Base-by-base conservation (phyloP, 2,113 vertebrate genomes). In the Pandion haliaetus region DNA sequence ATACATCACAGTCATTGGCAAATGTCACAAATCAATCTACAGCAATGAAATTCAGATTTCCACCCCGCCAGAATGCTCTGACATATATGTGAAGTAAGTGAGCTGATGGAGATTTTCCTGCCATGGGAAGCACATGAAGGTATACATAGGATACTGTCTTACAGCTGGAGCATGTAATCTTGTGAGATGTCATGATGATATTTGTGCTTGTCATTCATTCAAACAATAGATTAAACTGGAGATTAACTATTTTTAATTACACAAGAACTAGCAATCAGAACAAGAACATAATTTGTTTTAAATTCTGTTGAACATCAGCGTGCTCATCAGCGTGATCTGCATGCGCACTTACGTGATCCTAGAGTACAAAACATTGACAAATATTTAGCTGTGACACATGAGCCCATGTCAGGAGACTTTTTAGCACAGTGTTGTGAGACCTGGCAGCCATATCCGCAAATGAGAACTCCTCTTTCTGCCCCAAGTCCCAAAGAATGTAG, bases 121-220 rank as follows among this genome's bases (percentile, higher is more conserved):
- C 50, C 8, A 7, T 71, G 42, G 47, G 15, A 31, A 17, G 29
- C 13, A 14, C 8, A 6, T 0, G 0, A 17, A 45, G 3, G 3
- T 50, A 12, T 36, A 26, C 10, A 25, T 17, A 11, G 16, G 20
- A 50, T 15, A 8, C 4, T 67, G 44, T 83, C 45, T 59, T 69
- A 6, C 4, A 50, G 10, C 6, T 67, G n/a, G 7, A 71, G 11
- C 8, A 6, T 20, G 17, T 15, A 18, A 17, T 63, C 31, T 31
- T 36, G 3, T 31, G 52, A 72, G 12, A 8, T 52, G 29, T 42
- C 40, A 29, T 70, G 32, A 29, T 63, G 31, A 1, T 67, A 38
- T 67, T 63, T 19, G 50, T 58, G 13, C 31, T 54, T 55, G 24
- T 62, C 29, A 9, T 71, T 61, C 36, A 36, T 76, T 74, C 65